Conservation (phyloP, 30 jellyfish, hydroid and myxozoan species). For the Sanderia malayensis region DNA sequence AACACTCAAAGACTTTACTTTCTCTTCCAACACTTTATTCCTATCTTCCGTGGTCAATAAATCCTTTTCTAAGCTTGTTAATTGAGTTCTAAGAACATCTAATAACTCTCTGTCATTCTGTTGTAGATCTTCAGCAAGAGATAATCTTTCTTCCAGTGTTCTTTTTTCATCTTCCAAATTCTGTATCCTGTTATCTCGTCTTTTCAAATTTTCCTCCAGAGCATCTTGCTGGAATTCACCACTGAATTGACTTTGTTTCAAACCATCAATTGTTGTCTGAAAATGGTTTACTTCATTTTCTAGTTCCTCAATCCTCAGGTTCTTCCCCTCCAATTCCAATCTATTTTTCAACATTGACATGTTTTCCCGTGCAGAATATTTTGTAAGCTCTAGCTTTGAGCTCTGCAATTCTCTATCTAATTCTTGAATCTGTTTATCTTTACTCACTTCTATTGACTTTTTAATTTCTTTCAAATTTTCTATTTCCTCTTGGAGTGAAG, state of each 20-base stretch:
- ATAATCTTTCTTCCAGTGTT: slow-evolving; percentile 71
- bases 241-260: slow-evolving; percentile 35
- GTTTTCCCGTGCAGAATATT: slow-evolving; percentile 85
- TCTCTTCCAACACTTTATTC: slow-evolving; percentile 60
- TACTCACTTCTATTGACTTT: slow-evolving; percentile 63
- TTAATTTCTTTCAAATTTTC: slow-evolving; percentile 66
- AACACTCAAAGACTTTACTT: slow-evolving; percentile 31
- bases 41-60: slow-evolving; percentile 50
- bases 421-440: slow-evolving; percentile 72
- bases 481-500: slow-evolving; percentile 63
- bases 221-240: slow-evolving; percentile 53
- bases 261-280: slow-evolving; percentile 38
- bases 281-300: slow-evolving; percentile 69
- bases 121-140: slow-evolving; percentile 89
- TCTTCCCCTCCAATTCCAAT: slow-evolving; percentile 80
- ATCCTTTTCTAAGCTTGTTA: slow-evolving; percentile 63
- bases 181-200: slow-evolving; percentile 47
- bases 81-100: slow-evolving; percentile 75
- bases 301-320: slow-evolving; percentile 62
- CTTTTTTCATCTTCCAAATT: slow-evolving; percentile 83
- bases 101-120: slow-evolving; percentile 78
- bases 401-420: slow-evolving; percentile 73
- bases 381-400: slow-evolving; percentile 70
- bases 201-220: slow-evolving; percentile 55
- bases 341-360: slow-evolving; percentile 72